Percentiles rank a stretch among this genome's conserved stretches.
Conservation (phyloP, 64 coral and sea anemone genomes). For the Stylophora pistillata region DNA sequence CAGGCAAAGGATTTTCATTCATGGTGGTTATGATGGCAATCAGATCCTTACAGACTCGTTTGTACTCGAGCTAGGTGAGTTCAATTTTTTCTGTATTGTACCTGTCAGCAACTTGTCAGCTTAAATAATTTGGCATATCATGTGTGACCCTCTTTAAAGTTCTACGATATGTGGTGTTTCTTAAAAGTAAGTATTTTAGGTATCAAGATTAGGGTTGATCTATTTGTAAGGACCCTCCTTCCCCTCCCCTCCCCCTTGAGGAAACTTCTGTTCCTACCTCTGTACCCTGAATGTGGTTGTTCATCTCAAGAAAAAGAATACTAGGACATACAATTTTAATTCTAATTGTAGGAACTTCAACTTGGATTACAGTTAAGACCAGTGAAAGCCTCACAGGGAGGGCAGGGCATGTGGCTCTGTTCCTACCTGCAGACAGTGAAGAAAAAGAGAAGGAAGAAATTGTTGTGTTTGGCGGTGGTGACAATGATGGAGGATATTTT, state of each 20-base stretch:
- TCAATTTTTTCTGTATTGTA: not conserved
- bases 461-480: constrained; percentile 77
- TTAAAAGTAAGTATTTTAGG: no score
- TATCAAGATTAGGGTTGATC: no score
- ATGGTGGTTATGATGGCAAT: constrained; percentile 91
- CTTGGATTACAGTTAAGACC: constrained; percentile 41
- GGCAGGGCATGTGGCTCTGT: constrained; percentile 61
- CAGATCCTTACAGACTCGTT: constrained; percentile 78
- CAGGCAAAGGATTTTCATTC: constrained; percentile 72
- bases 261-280: no score
- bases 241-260: no score
- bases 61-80: constrained; percentile 85
- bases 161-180: no score
- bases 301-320: no score
- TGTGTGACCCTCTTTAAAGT: no score
- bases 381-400: constrained; percentile 24
- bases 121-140: no score
- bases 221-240: no score
- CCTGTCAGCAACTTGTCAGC: no score
- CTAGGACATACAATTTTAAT: no score
- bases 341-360: constrained; percentile 5
- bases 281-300: no score
- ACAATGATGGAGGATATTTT: constrained; percentile 70
- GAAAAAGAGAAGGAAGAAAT: constrained; percentile 38
- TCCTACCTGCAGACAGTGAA: not conserved